Conservation (phyloP, 2,797 vertebrate species). For the Nannoperca obscura region DNA sequence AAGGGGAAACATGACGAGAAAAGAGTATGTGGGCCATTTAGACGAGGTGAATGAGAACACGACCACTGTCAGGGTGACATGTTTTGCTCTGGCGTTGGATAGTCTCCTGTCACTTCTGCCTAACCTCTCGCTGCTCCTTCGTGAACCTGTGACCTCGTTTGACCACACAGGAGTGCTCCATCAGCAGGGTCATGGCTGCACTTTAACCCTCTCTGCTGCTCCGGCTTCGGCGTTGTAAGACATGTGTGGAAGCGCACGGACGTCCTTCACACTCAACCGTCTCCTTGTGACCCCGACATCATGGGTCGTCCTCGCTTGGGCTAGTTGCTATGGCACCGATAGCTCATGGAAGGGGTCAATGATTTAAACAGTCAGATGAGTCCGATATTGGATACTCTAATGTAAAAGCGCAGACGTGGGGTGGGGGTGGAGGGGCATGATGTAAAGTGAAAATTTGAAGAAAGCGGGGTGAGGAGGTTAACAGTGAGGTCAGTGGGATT, state of each 20-base stretch:
- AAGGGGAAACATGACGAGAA: slow-evolving; percentile 2
- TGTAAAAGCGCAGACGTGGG: background rate
- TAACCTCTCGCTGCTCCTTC: slow-evolving; percentile 54
- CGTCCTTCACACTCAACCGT: slow-evolving; percentile 34
- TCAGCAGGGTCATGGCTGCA: slow-evolving; percentile 71
- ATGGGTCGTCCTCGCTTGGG: slow-evolving; percentile 29
- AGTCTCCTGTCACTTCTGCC: slow-evolving; percentile 43
- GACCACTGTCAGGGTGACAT: slow-evolving; percentile 28
- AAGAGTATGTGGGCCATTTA: background rate
- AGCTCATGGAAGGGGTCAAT: slow-evolving; percentile 14
- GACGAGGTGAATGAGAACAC: slow-evolving; percentile 25
- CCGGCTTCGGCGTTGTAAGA: slow-evolving; percentile 17
- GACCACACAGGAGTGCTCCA: slow-evolving; percentile 77
- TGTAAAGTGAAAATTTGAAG: slow-evolving; percentile 21
- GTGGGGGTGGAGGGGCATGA: background rate
- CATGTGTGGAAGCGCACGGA: slow-evolving; percentile 44
- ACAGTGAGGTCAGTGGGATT: slow-evolving; percentile 49
- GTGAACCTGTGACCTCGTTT: slow-evolving; percentile 65
- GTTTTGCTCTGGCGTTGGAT: slow-evolving; percentile 29
- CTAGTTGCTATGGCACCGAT: slow-evolving; percentile 17
- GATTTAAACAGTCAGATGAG: slow-evolving; percentile 25
- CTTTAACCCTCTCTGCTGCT: slow-evolving; percentile 51
- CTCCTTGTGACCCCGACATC: slow-evolving; percentile 41
- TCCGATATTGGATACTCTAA: slow-evolving; percentile 22
- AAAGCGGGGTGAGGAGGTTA: slow-evolving; percentile 31